phyloP scores from a whole-genome alignment of 2,113 vertebrate species.

The Paramisgurnus dabryanus region DNA sequence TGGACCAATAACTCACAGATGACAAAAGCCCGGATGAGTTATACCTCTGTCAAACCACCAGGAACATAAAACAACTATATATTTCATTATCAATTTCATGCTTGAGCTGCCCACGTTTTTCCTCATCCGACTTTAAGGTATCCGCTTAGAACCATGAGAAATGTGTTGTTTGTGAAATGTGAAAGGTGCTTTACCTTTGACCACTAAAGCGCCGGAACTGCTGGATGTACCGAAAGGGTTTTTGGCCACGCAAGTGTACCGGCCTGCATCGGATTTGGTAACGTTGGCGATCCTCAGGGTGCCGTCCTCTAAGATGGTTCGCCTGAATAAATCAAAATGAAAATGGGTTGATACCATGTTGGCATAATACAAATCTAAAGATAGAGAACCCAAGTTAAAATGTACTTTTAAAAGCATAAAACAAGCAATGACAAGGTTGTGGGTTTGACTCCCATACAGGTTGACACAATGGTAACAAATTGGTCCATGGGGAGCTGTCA shows the following conservation, averaged over 20 bases:
- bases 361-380: neutral
- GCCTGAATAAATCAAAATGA: conserved; percentile 56
- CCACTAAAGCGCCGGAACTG: conserved; percentile 76
- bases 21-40: conserved; percentile 75
- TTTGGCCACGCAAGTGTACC: conserved; percentile 80
- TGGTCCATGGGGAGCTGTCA: no score
- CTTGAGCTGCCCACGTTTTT: conserved; percentile 64
- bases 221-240: conserved; percentile 83
- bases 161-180: conserved; percentile 22
- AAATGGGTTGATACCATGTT: conserved; percentile 8
- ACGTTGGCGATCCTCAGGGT: conserved; percentile 82
- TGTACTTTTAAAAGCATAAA: no score
- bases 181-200: conserved; percentile 80
- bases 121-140: conserved; percentile 58
- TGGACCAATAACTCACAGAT: conserved; percentile 77
- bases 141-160: conserved; percentile 47
- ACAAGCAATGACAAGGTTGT: no score
- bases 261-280: conserved; percentile 76
- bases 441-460: no score
- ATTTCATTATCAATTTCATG: conserved; percentile 81
- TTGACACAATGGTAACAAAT: no score
- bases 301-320: conserved; percentile 74
- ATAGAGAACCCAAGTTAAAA: neutral
- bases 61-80: conserved; percentile 75
- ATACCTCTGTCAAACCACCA: conserved; percentile 73